Percentiles rank a stretch among this genome's conserved stretches.
These are phyloP conservation scores for Pagrus major DNA, from an alignment of 2,113 vertebrate genomes.

Conservation along the genomic window DNA sequence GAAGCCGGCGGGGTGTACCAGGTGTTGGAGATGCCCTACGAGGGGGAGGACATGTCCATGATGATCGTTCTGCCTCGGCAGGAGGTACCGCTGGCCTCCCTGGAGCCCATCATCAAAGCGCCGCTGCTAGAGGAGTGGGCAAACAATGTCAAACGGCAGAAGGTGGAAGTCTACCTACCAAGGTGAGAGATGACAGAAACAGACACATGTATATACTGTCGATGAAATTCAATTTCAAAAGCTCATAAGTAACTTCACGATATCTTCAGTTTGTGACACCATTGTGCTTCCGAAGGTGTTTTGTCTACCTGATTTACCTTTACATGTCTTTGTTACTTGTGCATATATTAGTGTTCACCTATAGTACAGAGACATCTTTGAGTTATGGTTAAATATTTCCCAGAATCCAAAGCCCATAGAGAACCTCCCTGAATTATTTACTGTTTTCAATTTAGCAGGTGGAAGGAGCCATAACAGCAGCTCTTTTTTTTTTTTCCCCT, in stretches of 20 bases:
- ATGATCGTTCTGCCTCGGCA: slow-evolving; percentile 95
- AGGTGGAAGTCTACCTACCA: slow-evolving; percentile 97
- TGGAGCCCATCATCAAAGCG: slow-evolving; percentile 94
- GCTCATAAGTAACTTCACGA: too few species aligned
- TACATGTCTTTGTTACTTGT: neutral
- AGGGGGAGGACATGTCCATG: slow-evolving; percentile 95
- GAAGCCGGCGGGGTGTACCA: slow-evolving; percentile 98
- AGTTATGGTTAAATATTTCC: neutral
- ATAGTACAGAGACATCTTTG: neutral
- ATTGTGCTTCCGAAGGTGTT: neutral
- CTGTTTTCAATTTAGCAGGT: neutral
- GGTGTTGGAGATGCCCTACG: slow-evolving; percentile 97
- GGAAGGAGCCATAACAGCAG: neutral
- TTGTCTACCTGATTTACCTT: neutral
- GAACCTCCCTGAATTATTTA: neutral
- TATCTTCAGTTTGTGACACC: neutral
- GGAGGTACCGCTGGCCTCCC: slow-evolving; percentile 92
- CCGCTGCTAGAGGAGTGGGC: slow-evolving; percentile 96
- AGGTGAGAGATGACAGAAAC: slow-evolving; percentile 83
- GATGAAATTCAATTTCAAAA: neutral
- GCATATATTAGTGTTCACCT: neutral
- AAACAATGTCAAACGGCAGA: slow-evolving; percentile 95
- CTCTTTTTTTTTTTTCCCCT: neutral
- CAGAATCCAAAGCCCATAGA: neutral
- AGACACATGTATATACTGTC: neutral